Conservation (phyloP, 2,797 vertebrate species). For the Pseudocheirus occidentalis region DNA sequence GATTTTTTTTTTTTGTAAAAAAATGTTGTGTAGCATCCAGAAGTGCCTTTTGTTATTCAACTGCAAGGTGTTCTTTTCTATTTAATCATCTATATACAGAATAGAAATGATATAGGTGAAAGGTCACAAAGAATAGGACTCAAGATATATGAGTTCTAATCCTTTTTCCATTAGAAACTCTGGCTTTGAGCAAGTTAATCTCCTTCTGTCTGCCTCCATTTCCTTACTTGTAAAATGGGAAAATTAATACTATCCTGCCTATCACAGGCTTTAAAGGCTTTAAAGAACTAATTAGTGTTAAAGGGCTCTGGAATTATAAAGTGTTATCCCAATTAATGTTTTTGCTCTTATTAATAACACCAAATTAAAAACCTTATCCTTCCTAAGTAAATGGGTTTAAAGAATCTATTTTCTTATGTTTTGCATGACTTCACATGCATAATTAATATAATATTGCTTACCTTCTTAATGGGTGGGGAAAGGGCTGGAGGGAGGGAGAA, state of each 20-base stretch:
- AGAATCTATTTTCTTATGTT: background rate
- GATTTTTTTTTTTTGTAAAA: no score
- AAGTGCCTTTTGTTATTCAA: background rate
- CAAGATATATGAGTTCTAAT: background rate
- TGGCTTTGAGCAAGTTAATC: background rate
- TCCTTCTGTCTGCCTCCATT: background rate
- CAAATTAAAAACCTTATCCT: background rate
- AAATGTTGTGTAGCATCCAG: no score
- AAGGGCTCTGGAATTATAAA: background rate
- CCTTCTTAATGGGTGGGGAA: background rate
- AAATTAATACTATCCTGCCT: background rate
- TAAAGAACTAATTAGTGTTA: background rate
- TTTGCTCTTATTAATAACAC: background rate
- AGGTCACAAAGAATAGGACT: background rate
- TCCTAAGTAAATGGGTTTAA: background rate
- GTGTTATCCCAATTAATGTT: background rate
- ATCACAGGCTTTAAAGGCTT: background rate
- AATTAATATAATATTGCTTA: background rate
- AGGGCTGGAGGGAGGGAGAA: background rate
- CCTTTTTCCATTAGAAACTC: background rate
- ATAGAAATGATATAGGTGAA: background rate
- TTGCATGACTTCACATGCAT: background rate
- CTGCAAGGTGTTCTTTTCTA: background rate
- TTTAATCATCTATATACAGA: background rate
- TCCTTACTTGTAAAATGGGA: background rate